Base-by-base conservation (phyloP, 2,888 invertebrate genomes). In the Drosophila sordidula region DNA sequence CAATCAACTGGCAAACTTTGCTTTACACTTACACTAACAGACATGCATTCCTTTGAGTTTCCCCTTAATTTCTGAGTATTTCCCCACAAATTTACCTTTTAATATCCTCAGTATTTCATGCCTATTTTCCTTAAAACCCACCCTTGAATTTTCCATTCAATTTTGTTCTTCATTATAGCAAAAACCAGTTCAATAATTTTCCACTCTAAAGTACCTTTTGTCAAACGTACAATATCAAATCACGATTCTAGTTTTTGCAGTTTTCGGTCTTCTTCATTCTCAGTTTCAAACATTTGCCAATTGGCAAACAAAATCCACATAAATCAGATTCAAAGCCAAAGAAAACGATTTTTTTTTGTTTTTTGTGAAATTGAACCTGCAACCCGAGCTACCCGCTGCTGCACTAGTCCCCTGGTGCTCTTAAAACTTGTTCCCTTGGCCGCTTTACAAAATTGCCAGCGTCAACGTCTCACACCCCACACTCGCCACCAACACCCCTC, bases 381-480 rank as follows among this genome's bases (percentile, higher is more conserved):
- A 38, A 71, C 2, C 44, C 29, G 32, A 32, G 11, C 11, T 32
- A 32, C 32, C 12, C 34, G 4, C 12, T 29, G 29, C 32, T 25
- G 42, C 39, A 41, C 18, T 16, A 11, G 16, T 70, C 34, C 54
- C 52, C 34, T 47, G 54, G 46, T 49, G 66, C 80, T 67, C 74
- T 71, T 63, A 74, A 70, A 80, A 80, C 70, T 78, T 83, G 65
- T 80, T 86, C 68, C 69, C 74, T 80, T 86, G 86, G 70, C 73
- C 82, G 75, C 67, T 66, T 82, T 78, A 64, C 67, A 62, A 67
- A 59, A 64, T 66, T 57, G 73, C 59, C 65, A 59, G 56, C 57
- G 61, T 64, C 54, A 51, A 32, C 25, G 44, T 56, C 45, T 76
- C 59, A 42, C 50, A 66, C 16, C 45, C 32, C 32, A 25, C 18